Base-by-base conservation (phyloP, 2,113 vertebrate genomes). In the Chloropsis cyanopogon region DNA sequence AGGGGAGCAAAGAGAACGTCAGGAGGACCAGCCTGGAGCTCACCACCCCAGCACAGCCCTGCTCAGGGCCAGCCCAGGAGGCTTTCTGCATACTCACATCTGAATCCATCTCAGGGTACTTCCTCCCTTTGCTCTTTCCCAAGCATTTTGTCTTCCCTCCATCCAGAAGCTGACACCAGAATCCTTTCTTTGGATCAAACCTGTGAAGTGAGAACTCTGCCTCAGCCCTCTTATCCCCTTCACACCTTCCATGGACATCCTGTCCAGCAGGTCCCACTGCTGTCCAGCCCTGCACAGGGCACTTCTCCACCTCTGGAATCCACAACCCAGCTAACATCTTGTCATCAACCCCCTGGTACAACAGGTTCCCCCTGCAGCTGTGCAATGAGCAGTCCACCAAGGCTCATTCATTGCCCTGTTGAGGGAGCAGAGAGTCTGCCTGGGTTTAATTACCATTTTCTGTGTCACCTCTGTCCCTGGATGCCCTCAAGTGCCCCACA, bases 161-260 rank as follows among this genome's bases (percentile, higher is more conserved):
- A 61, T 99, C 99, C 31, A 99, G 97, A 87, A 99, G 98, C 91
- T 99, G 99, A 97, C 99, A 99, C 99, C 99, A 99, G 97, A 99
- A 99, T 77, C 99, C 99, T 97, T 99, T 99, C 98, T 99, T 99
- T 64, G 99, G 98, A 95, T 99, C 99, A 90, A 99, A 99, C 96
- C 99, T 99, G 97, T 0, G 3, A 79, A 95, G 26, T 0, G 1
- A 92, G 39, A 92, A 75, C 44, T 86, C 47, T 71, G 39, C 35
- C 47, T 96, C 56, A 95, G 19, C 21, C 37, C 25, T 76, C 73
- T 46, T 2, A 26, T 20, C 5, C 41, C 8, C 5, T 1, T 17
- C 12, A 29, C 2, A 12, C 33, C 46, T 50, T 31, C 41, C 7
- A 3, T 1, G 9, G 13, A 21, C 52, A 65, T 8, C 4, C 56